These are phyloP conservation scores for Periplaneta americana DNA, from an alignment of 1,140 invertebrate genomes.

Conservation along the genomic window DNA sequence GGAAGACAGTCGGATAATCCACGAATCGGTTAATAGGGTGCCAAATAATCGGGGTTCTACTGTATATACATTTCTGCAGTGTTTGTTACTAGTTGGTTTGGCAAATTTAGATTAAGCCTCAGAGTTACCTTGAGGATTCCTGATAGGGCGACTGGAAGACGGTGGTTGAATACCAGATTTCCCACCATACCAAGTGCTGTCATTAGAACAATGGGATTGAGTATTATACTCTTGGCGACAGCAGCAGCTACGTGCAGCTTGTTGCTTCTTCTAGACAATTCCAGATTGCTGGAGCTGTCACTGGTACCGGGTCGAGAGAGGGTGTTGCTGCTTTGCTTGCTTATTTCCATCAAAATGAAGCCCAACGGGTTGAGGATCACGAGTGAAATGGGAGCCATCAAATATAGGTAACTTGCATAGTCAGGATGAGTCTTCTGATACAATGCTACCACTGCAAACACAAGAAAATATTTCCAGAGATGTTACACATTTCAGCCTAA, in stretches of 20 bases:
- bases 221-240: conserved; percentile 28
- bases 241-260: conserved; percentile 38
- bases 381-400: conserved; percentile 91
- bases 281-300: conserved; percentile 11
- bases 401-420: conserved; percentile 85
- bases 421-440: conserved; percentile 72
- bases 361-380: conserved; percentile 90
- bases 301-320: conserved; percentile 8
- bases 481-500: too few relatives aligned
- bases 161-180: conserved; percentile 75
- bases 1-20: too few relatives aligned
- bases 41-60: too few relatives aligned
- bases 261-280: conserved; percentile 29
- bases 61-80: too few relatives aligned
- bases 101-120: too few relatives aligned
- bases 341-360: conserved; percentile 85
- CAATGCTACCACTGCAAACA: conserved; percentile 42
- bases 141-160: conserved; percentile 66
- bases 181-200: conserved; percentile 84
- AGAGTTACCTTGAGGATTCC: conserved; percentile 43
- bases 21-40: too few relatives aligned
- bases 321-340: conserved; percentile 48
- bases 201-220: conserved; percentile 86
- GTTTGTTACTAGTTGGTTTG: too few relatives aligned
- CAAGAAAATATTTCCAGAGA: too few relatives aligned